Base-by-base conservation (phyloP, 2,113 vertebrate genomes). In the Myotis yumanensis region DNA sequence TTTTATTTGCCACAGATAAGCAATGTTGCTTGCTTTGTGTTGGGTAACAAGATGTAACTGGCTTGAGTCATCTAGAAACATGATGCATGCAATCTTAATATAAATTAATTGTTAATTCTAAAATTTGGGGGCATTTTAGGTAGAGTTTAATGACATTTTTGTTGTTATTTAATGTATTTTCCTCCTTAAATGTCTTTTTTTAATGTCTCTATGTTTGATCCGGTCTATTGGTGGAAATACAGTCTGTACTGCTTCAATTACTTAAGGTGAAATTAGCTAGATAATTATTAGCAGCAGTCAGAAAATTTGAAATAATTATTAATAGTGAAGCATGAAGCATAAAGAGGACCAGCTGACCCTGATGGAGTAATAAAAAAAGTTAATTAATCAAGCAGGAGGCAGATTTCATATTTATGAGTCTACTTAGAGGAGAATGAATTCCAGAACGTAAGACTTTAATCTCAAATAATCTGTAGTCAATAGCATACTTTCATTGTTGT, bases 291-390 rank as follows among this genome's bases (percentile, higher is more conserved):
- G 95, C 80, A 97, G 15, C 82, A 96, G 68, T 23, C 28, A 96
- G 93, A 95, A 82, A 77, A 94, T 97, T 97, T 92, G 71, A 66
- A 96, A 92, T 89, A 54, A 73, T 97, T 97, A 96, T 97, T 97
- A 95, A 97, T 95, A 80, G 83, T 95, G 59, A 57, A 90, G 40
- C 87, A 75, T 96, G 95, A 96, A 95, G 93, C 92, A 97, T 92
- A 97, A 97, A 95, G 91, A 97, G 91, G 88, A 95, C 15, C 95
- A 95, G 83, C 87, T 87, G 97, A 86, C 87, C 90, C 89, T 91
- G 46, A 77, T 92, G 52, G 14, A 96, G n/a, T 40, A 96, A 94
- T 96, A 92, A 95, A 83, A 83, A 93, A 95, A 96, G 23, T 94
- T 95, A 94, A 84, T 97, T 97, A 94, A 97, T 97, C 93, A 96